Conservation (phyloP, 2,888 invertebrate genomes). For the Tipula unca region DNA sequence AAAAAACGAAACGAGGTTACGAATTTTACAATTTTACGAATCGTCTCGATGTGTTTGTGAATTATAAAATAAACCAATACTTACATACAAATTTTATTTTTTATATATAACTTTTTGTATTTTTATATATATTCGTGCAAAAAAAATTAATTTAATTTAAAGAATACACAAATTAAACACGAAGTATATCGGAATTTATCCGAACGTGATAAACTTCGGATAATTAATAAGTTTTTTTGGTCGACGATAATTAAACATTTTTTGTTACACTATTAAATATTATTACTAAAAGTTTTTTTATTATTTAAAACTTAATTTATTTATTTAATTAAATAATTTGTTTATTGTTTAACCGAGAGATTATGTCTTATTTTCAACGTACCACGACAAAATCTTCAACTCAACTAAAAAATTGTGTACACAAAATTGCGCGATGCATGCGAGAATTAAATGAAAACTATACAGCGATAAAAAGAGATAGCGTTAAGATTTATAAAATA, state of each 20-base stretch:
- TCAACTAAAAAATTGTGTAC: neutral
- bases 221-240: neutral
- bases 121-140: neutral
- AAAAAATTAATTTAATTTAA: neutral
- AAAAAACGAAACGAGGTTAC: neutral
- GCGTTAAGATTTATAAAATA: neutral
- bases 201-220: neutral
- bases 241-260: neutral
- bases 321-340: neutral
- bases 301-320: neutral
- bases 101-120: neutral
- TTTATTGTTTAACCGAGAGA: neutral
- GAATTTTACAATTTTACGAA: neutral
- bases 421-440: neutral
- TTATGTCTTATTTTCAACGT: neutral
- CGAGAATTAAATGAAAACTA: neutral
- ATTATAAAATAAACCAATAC: neutral
- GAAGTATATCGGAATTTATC: neutral
- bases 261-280: neutral
- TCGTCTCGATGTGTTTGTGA: neutral
- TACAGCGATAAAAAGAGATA: neutral
- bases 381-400: neutral
- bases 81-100: neutral
- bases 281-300: neutral
- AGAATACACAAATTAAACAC: neutral